Evolutionary conservation across 2,888 invertebrate species (phyloP), one percentile per base, ranked within the genome.

Genomic region (Anaspis maculata): DNA sequence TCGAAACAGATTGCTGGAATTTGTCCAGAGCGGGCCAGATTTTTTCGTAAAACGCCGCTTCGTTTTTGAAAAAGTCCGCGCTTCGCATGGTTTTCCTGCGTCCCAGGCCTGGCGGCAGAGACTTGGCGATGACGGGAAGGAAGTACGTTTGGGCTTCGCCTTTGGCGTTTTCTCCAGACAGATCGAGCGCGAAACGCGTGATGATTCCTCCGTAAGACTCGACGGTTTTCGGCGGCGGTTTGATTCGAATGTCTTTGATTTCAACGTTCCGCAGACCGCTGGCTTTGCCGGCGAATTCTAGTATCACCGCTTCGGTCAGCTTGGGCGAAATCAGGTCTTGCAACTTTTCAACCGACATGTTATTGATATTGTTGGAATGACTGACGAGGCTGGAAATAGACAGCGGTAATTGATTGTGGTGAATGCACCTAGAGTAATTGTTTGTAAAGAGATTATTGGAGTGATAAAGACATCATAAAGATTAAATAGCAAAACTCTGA

Each of bases 171-270:
- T 56, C 38, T 6, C 64, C 59, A 28, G 49, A 52, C 1, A 77
- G 76, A 33, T 64, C 60, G 3, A 83, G 64, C 29, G 62, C 71
- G 15, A 82, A 70, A 21, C 76, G 72, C 28, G 72, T 73, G 1
- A 81, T 66, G 38, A 73, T 73, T 45, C 83, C 80, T 29, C 83
- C 56, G 49, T 82, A 83, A 0, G 77, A 79, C 49, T 83, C 83
- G 0, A 83, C 83, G n/a, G n/a, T n/a, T 57, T 78, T 81, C 28
- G 66, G 67, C 14, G 34, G 24, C 14, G 34, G 24, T 65, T 69
- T 49, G 65, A 70, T 52, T 58, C 67, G 41, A 67, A 74, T 61
- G 59, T 72, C 45, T 38, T 69, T 42, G 61, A 67, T 41, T 26
- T 27, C 31, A 22, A 54, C 33, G 34, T 52, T 37, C 13, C 37